These are phyloP conservation scores for Bos indicus DNA, from an alignment of 2,113 vertebrate genomes.

Conservation along the genomic window DNA sequence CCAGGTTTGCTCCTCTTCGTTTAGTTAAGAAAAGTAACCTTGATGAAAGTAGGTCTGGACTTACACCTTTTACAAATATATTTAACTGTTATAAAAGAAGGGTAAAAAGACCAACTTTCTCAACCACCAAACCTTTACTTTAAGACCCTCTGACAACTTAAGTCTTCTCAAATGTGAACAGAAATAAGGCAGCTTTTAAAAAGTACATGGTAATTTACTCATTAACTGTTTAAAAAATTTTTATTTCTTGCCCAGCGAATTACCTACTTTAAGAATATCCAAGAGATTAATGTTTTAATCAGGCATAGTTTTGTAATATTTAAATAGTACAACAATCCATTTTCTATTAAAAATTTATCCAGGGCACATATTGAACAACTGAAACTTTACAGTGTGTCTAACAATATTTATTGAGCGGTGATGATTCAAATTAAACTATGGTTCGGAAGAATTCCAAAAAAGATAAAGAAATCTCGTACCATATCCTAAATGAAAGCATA, in stretches of 20 bases:
- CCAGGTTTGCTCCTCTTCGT: constrained; percentile 63
- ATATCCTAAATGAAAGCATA: not conserved
- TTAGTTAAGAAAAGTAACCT: constrained; percentile 79
- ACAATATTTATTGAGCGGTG: not conserved
- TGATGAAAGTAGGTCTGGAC: constrained; percentile 79
- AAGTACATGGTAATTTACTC: constrained; percentile 32
- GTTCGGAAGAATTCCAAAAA: not conserved
- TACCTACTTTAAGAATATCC: constrained; percentile 8
- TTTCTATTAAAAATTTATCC: constrained; percentile 22
- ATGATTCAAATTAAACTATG: constrained; percentile 4
- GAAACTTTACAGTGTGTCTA: constrained; percentile 8
- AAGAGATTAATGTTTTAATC: not conserved
- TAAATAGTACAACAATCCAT: not conserved
- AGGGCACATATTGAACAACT: not conserved
- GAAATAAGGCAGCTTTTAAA: constrained; percentile 12
- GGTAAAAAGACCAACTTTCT: constrained; percentile 52
- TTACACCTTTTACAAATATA: constrained; percentile 61
- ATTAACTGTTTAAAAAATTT: constrained; percentile 27
- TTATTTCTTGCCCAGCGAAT: not conserved
- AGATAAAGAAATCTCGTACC: not conserved
- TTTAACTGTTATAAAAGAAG: constrained; percentile 58
- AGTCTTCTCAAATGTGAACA: constrained; percentile 17
- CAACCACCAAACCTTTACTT: constrained; percentile 65
- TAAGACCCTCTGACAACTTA: constrained; percentile 69
- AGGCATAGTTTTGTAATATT: not conserved